phyloP scores from a whole-genome alignment of 2,888 invertebrate species.

The Poecilus cupreus region DNA sequence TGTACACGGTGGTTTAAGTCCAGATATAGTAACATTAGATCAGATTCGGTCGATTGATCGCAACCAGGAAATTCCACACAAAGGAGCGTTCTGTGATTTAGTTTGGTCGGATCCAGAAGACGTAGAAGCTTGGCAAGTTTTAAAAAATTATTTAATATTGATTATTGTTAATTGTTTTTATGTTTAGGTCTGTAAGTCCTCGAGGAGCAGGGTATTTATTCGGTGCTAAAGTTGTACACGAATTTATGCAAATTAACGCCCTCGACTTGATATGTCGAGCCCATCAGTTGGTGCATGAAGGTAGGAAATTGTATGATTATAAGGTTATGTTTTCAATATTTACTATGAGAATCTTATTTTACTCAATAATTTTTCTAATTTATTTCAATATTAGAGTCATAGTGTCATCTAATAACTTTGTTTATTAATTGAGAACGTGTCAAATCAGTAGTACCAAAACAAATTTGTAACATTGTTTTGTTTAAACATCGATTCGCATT shows the following conservation, averaged over 20 bases:
- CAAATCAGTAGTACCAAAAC: too few relatives aligned
- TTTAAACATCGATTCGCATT: not conserved
- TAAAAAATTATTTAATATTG: not conserved
- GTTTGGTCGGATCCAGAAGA: conserved; percentile 99
- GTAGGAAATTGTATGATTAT: conserved; percentile 72
- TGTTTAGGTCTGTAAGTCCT: conserved; percentile 90
- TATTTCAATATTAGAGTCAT: too few relatives aligned
- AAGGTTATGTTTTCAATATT: too few relatives aligned
- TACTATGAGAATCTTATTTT: too few relatives aligned
- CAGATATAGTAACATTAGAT: conserved; percentile 96
- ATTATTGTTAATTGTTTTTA: conserved; percentile 62
- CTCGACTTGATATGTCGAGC: conserved; percentile 97
- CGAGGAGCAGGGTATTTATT: conserved; percentile 99
- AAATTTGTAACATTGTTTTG: not conserved
- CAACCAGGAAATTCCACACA: conserved; percentile 98
- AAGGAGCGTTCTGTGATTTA: conserved; percentile 98
- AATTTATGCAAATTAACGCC: conserved; percentile 95
- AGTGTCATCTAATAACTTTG: too few relatives aligned
- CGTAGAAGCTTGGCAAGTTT: conserved; percentile 87
- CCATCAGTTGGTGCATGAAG: conserved; percentile 99
- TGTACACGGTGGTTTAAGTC: conserved; percentile 98
- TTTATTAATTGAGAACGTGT: too few relatives aligned
- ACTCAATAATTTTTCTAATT: too few relatives aligned
- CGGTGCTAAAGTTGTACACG: conserved; percentile 94
- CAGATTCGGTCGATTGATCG: conserved; percentile 96